Conservation (phyloP, 2,113 vertebrate genomes). For the Dicentrarchus labrax region DNA sequence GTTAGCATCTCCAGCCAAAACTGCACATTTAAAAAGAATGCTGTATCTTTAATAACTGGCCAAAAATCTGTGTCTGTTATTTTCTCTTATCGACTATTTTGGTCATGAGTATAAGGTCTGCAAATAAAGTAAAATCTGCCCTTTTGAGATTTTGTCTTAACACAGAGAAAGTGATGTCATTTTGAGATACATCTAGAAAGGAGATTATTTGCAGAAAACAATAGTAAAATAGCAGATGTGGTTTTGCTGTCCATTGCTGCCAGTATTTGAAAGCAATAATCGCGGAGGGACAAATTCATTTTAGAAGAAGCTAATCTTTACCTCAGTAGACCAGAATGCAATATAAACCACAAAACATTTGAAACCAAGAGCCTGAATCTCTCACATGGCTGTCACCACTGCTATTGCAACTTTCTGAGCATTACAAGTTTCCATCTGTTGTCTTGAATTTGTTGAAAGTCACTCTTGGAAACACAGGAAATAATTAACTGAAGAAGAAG, state of each 20-base stretch:
- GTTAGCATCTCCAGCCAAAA: not conserved
- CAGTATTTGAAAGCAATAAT: constrained; percentile 34
- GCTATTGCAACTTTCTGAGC: not conserved
- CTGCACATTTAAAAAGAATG: not conserved
- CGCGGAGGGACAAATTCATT: constrained; percentile 23
- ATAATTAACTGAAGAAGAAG: constrained; percentile 19
- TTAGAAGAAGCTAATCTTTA: constrained; percentile 37
- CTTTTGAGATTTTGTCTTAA: not conserved
- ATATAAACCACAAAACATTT: constrained; percentile 31
- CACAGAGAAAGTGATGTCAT: not conserved
- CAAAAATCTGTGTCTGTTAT: not conserved
- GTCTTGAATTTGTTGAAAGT: constrained; percentile 19
- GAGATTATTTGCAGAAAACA: constrained; percentile 26
- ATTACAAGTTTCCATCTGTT: constrained; percentile 44
- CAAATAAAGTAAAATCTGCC: not conserved
- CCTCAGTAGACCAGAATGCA: constrained; percentile 50
- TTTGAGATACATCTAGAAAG: constrained; percentile 9
- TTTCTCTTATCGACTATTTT: not conserved
- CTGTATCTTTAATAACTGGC: not conserved
- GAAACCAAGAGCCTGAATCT: constrained; percentile 12
- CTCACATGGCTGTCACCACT: constrained; percentile 35
- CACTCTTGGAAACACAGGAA: constrained; percentile 5
- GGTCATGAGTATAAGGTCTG: not conserved
- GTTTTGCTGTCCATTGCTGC: constrained; percentile 26
- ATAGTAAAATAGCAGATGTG: constrained; percentile 41